Evolutionary conservation across 2,797 vertebrate species (phyloP).

Genomic region (Prionace glauca): DNA sequence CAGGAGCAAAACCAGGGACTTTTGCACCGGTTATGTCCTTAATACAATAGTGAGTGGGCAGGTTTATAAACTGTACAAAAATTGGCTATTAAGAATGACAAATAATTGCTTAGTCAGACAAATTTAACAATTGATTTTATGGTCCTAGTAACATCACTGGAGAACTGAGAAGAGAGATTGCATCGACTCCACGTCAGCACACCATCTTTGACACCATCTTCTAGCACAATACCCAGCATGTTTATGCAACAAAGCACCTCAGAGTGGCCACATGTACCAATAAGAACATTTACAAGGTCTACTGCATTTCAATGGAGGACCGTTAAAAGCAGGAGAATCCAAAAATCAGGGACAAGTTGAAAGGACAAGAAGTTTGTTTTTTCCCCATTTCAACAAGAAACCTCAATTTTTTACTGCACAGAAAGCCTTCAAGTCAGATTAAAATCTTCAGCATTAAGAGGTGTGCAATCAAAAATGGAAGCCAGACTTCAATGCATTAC

Average conservation of each 20-base stretch:
- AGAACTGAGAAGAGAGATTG: neutral
- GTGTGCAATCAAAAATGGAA: neutral
- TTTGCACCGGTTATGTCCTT: neutral
- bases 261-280: no score
- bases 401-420: neutral
- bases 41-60: neutral
- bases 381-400: neutral
- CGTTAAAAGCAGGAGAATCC: neutral
- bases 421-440: neutral
- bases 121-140: no score
- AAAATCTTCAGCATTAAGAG: neutral
- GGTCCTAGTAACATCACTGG: neutral
- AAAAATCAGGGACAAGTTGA: neutral
- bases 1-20: neutral
- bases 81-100: neutral
- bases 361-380: neutral
- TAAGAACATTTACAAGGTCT: neutral
- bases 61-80: neutral
- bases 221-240: neutral
- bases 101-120: no score
- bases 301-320: neutral
- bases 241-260: neutral
- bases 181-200: neutral
- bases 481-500: neutral
- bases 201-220: no score